A percentile compares a stretch with the other conserved stretches of the same genome.
These are phyloP conservation scores for Rhabdomys pumilio DNA, from an alignment of 2,797 vertebrate species.

Conservation along the genomic window DNA sequence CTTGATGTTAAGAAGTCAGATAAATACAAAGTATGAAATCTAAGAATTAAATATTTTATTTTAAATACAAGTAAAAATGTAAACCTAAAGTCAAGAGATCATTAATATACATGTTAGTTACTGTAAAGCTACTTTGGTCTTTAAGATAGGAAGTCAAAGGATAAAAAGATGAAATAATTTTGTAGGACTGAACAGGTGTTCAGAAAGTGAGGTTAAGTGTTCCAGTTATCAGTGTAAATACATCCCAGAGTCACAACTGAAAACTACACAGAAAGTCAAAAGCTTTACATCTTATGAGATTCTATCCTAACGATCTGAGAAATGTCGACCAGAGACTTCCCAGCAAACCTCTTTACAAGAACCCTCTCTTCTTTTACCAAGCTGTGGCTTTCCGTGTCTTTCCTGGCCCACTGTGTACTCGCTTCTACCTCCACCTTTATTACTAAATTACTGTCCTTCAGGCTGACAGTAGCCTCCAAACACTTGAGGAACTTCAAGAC, in stretches of 20 bases:
- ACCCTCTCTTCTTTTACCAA: slow-evolving; percentile 5
- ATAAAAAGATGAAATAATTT: slow-evolving; percentile 56
- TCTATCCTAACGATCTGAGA: slow-evolving; percentile 24
- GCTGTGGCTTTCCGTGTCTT: background rate
- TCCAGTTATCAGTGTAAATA: slow-evolving; percentile 49
- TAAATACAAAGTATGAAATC: slow-evolving; percentile 71
- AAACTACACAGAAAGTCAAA: slow-evolving; percentile 62
- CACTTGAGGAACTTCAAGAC: slow-evolving; percentile 49
- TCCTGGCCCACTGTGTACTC: background rate
- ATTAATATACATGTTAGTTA: slow-evolving; percentile 45
- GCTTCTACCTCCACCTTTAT: slow-evolving; percentile 25
- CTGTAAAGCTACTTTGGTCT: slow-evolving; percentile 55
- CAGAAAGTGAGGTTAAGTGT: slow-evolving; percentile 62
- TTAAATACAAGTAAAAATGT: slow-evolving; percentile 74
- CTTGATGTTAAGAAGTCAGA: slow-evolving; percentile 66
- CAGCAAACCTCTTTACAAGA: background rate
- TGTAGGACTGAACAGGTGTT: slow-evolving; percentile 27
- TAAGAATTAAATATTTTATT: slow-evolving; percentile 58
- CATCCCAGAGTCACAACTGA: slow-evolving; percentile 60
- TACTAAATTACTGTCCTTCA: slow-evolving; percentile 21
- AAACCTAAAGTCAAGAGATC: slow-evolving; percentile 75
- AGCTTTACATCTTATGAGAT: slow-evolving; percentile 57
- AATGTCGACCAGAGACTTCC: slow-evolving; percentile 25
- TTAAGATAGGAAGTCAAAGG: slow-evolving; percentile 35
- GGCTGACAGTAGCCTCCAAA: slow-evolving; percentile 30